phyloP scores from a whole-genome alignment of 2,888 invertebrate genomes.

The Gymnocheta viridis region DNA sequence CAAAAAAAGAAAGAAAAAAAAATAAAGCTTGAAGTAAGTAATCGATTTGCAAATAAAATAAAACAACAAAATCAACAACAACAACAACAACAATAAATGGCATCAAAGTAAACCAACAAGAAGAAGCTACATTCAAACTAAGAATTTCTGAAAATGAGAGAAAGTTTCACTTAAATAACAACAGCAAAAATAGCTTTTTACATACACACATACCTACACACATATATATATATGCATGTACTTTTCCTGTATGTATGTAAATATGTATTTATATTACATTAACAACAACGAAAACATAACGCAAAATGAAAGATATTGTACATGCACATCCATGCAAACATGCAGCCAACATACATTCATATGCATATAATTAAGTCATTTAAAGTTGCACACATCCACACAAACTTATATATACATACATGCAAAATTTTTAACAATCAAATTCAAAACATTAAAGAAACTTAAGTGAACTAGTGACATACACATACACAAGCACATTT shows the following conservation, averaged over 20 bases:
- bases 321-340: background rate
- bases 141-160: constrained; percentile 24
- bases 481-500: background rate
- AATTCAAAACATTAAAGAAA: background rate
- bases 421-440: background rate
- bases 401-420: too few relatives aligned
- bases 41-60: constrained; percentile 54
- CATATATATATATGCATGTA: background rate
- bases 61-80: constrained; percentile 4
- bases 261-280: background rate
- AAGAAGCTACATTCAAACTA: constrained; percentile 10
- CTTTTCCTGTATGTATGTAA: background rate
- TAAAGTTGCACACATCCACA: too few relatives aligned
- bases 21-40: constrained; percentile 54
- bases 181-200: constrained; percentile 3
- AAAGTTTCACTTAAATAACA: constrained; percentile 32
- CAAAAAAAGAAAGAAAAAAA: constrained; percentile 25
- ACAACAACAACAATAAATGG: constrained; percentile 40
- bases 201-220: background rate
- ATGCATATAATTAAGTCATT: too few relatives aligned
- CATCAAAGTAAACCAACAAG: constrained; percentile 53
- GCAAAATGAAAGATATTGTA: background rate
- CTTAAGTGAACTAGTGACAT: background rate
- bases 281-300: background rate
- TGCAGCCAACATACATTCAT: too few relatives aligned